Base-by-base conservation (phyloP, 2,797 vertebrate genomes). In the Garrulus glandarius region DNA sequence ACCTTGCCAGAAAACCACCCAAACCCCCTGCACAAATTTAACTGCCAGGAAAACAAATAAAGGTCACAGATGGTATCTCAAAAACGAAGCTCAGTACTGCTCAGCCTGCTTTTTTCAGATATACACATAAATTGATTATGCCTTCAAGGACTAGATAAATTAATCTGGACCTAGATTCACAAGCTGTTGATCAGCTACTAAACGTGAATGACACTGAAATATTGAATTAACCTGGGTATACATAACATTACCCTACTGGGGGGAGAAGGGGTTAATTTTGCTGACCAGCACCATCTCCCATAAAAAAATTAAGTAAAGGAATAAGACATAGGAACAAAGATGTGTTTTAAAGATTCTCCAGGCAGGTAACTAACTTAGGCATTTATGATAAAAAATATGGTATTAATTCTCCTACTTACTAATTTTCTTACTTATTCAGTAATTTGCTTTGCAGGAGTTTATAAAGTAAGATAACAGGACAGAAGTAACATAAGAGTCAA, bases 231-330 rank as follows among this genome's bases (percentile, higher is more conserved):
- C 8, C 15, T 44, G 8, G 3, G 10, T 37, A 44, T 37, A 15
- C 23, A 44, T 21, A 60, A 85, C 8, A n/a, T 16, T 13, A 82
- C 20, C 15, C 17, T 60, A 3, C 0, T 9, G 5, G 4, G 8
- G 3, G 4, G 3, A 39, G 1, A 2, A 16, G 3, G 3, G 13
- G 10, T 8, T 27, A 23, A 7, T 44, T 74, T 44, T 52, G 13
- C 37, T 32, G 46, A 53, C 7, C 23, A 64, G 29, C 22, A 60
- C 6, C 10, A 29, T 44, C 7, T 23, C 6, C 53, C 41, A 68
- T 2, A 71, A 84, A 67, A 67, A 69, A 43, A 55, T 30, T 43
- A 55, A 80, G 46, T 14, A 30, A 83, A 55, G 10, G 39, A 60
- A 37, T n/a, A 78, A 19, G 13, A 70, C 18, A 55, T 1, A 64